phyloP scores from a whole-genome alignment of 2,113 vertebrate genomes.

The Macquaria ambigua region DNA sequence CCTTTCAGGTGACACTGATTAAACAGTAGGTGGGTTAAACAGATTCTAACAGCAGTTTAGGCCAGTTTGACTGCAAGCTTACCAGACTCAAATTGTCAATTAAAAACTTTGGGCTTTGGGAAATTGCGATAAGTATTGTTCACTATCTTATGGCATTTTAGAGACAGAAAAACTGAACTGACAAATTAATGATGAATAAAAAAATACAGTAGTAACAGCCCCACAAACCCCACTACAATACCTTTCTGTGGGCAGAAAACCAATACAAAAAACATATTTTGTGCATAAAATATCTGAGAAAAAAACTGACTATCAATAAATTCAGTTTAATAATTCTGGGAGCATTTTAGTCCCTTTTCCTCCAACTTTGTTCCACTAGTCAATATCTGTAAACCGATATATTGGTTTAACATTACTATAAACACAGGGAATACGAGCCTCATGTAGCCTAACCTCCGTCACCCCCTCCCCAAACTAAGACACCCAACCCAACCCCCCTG shows the following conservation, averaged over 20 bases:
- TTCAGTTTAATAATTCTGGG: too few species aligned
- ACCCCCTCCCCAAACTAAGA: constrained; percentile 48
- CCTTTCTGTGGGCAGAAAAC: too few species aligned
- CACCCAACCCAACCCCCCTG: constrained; percentile 17
- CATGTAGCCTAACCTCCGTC: neutral
- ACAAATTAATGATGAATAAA: neutral
- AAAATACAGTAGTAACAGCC: neutral
- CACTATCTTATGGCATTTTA: neutral
- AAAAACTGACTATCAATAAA: neutral
- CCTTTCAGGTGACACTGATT: too few species aligned
- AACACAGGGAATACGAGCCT: constrained; percentile 52
- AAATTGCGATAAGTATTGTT: neutral
- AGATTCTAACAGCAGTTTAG: too few species aligned
- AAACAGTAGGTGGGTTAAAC: too few species aligned
- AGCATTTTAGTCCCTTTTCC: neutral
- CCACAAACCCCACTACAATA: too few species aligned
- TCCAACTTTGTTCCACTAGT: neutral
- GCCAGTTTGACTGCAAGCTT: too few species aligned
- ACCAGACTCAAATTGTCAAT: too few species aligned
- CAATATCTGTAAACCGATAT: constrained; percentile 36
- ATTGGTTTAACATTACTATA: constrained; percentile 44
- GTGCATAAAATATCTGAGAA: neutral
- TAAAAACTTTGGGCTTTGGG: neutral
- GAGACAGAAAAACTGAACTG: neutral
- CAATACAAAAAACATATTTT: neutral